These are phyloP conservation scores for Hormaphis cornu DNA, from an alignment of 1,140 invertebrate species.

Conservation along the genomic window DNA sequence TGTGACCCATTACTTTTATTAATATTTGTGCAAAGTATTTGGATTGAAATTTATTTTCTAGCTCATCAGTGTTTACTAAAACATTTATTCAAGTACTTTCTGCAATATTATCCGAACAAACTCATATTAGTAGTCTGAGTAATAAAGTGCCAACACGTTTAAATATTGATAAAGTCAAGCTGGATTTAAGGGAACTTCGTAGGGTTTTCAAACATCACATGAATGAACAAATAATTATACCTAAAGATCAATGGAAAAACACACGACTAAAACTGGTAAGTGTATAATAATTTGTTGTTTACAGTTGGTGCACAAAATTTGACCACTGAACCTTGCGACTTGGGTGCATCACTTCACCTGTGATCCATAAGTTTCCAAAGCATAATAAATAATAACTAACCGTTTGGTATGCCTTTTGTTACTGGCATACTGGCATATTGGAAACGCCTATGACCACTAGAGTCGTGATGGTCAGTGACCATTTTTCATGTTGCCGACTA, in stretches of 20 bases:
- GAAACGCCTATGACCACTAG: too few relatives aligned
- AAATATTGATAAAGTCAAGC: neutral
- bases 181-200: neutral
- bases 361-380: too few relatives aligned
- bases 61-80: neutral
- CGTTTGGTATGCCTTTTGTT: too few relatives aligned
- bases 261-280: neutral
- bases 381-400: too few relatives aligned
- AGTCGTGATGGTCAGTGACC: too few relatives aligned
- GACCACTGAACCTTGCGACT: too few relatives aligned
- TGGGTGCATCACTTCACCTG: too few relatives aligned
- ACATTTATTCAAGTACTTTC: neutral
- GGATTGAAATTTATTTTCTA: neutral
- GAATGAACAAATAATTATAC: constrained; percentile 1
- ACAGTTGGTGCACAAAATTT: too few relatives aligned
- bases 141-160: neutral
- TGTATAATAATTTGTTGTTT: too few relatives aligned
- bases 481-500: too few relatives aligned
- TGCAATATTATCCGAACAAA: neutral
- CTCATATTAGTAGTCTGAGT: neutral
- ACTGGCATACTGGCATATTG: too few relatives aligned
- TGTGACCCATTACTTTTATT: neutral
- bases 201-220: neutral
- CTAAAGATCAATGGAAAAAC: neutral
- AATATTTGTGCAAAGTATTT: neutral